These are phyloP conservation scores for Hymenochirus boettgeri DNA, from an alignment of 2,113 vertebrate species.

Conservation along the genomic window DNA sequence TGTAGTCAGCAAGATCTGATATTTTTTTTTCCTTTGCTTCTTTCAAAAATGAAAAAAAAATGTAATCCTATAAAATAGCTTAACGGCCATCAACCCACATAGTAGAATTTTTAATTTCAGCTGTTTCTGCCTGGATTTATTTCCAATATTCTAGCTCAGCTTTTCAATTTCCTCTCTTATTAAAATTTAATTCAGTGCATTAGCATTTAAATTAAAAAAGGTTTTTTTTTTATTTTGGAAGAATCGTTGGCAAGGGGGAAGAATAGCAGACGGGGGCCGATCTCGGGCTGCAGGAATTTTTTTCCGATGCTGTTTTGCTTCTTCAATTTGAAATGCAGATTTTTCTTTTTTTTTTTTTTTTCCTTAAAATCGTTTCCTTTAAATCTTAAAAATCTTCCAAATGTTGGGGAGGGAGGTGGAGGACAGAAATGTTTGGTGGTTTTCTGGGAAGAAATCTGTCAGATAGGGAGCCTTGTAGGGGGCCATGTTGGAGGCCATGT, in stretches of 20 bases:
- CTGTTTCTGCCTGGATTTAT: slow-evolving; percentile 99
- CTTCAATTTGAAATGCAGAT: slow-evolving; percentile 65
- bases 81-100: slow-evolving; percentile 85
- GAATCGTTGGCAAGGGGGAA: slow-evolving; percentile 60
- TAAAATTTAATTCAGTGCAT: slow-evolving; percentile 99
- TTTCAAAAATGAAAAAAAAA: slow-evolving; percentile 73
- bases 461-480: too few species aligned
- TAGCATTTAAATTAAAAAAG: slow-evolving; percentile 99
- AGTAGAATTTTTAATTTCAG: slow-evolving; percentile 99
- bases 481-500: too few species aligned
- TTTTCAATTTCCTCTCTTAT: slow-evolving; percentile 99
- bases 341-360: too few species aligned
- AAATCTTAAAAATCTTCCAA: too few species aligned
- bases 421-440: too few species aligned
- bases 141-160: slow-evolving; percentile 98
- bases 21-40: too few species aligned
- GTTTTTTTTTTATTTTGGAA: slow-evolving; percentile 88
- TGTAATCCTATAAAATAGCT: slow-evolving; percentile 95
- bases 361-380: too few species aligned
- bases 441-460: too few species aligned
- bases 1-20: slow-evolving; percentile 81
- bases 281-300: slow-evolving; percentile 12
- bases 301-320: slow-evolving; percentile 1
- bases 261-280: slow-evolving; percentile 22
- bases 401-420: too few species aligned